Evolutionary conservation across 2,797 vertebrate species (phyloP).

Genomic region (Kryptopterus vitreolus): DNA sequence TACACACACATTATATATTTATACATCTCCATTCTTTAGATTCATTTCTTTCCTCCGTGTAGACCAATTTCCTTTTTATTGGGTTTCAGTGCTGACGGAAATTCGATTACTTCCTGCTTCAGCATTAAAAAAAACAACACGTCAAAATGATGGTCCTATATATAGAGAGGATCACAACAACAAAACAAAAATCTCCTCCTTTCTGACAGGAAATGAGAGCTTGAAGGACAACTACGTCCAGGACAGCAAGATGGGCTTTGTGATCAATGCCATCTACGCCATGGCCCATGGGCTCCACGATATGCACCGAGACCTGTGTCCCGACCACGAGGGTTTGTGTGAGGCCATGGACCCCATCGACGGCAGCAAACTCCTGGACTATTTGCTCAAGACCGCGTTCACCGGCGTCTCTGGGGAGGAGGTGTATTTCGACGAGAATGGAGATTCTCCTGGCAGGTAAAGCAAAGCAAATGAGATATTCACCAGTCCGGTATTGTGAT

Average conservation of each 20-base stretch:
- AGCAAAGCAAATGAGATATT: not conserved
- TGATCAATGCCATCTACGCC: slow-evolving; percentile 98
- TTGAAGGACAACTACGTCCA: slow-evolving; percentile 96
- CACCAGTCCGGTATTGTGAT: no score
- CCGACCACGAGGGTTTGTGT: slow-evolving; percentile 85
- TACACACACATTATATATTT: not conserved
- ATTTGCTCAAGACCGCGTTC: slow-evolving; percentile 93
- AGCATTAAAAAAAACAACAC: not conserved
- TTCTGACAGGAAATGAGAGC: slow-evolving; percentile 89
- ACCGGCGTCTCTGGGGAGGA: slow-evolving; percentile 93
- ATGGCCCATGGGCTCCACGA: slow-evolving; percentile 97
- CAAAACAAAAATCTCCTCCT: not conserved
- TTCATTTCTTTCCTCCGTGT: not conserved
- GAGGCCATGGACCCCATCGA: slow-evolving; percentile 97
- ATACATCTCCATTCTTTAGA: slow-evolving; percentile 3
- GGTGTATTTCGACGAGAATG: slow-evolving; percentile 96
- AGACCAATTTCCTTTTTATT: not conserved
- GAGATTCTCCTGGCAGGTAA: slow-evolving; percentile 97
- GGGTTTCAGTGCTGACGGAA: not conserved
- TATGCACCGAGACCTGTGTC: slow-evolving; percentile 90
- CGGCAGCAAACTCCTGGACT: slow-evolving; percentile 93
- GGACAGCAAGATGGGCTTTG: slow-evolving; percentile 99
- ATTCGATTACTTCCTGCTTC: slow-evolving; percentile 15
- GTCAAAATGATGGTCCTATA: not conserved
- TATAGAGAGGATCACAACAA: not conserved